phyloP scores from a whole-genome alignment of 2,888 invertebrate species.

The Tiliacea aurago region DNA sequence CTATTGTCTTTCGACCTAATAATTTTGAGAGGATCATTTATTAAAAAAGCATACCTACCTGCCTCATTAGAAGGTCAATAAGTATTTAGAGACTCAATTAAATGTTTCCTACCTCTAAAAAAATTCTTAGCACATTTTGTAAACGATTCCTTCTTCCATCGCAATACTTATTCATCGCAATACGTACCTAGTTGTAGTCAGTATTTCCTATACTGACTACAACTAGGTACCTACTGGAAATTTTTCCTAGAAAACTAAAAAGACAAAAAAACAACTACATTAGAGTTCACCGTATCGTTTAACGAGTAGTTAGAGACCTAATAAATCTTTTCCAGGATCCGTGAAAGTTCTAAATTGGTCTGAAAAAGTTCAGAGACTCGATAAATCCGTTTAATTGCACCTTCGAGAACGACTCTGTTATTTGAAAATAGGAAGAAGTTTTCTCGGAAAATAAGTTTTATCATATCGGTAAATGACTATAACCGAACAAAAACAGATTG shows the following conservation, averaged over 20 bases:
- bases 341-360: constrained; percentile 43
- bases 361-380: constrained; percentile 35
- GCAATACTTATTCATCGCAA: not conserved
- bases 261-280: not conserved
- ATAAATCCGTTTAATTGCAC: constrained; percentile 46
- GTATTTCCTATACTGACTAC: not conserved
- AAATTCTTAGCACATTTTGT: not conserved
- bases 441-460: constrained; percentile 2
- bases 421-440: constrained; percentile 2
- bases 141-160: not conserved
- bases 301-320: constrained; percentile 4
- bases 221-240: too few relatives aligned
- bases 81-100: not conserved
- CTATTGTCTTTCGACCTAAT: too few relatives aligned
- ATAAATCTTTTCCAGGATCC: constrained; percentile 32
- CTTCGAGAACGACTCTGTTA: constrained; percentile 21
- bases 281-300: constrained; percentile 6
- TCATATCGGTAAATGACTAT: not conserved
- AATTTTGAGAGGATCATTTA: too few relatives aligned
- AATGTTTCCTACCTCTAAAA: not conserved
- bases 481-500: not conserved
- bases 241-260: not conserved
- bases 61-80: not conserved
- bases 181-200: too few relatives aligned
- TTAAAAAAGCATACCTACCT: not conserved